These are phyloP conservation scores for Poeciliopsis gracilis DNA, from an alignment of 2,797 vertebrate species.

Conservation along the genomic window DNA sequence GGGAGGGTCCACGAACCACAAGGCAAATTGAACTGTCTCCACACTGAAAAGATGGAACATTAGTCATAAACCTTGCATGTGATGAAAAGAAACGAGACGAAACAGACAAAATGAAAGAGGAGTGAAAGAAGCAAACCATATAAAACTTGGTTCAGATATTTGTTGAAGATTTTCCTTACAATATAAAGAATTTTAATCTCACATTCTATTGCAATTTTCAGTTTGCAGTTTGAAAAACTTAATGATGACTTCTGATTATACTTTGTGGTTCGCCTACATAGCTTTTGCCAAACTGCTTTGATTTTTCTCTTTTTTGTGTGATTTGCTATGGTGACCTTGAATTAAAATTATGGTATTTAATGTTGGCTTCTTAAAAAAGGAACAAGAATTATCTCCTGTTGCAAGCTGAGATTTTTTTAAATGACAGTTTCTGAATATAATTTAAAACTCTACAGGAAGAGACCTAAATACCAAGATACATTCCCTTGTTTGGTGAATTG, in stretches of 20 bases:
- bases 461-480: neutral
- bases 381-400: too few species aligned
- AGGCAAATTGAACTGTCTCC: slow-evolving; percentile 80
- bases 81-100: slow-evolving; percentile 2
- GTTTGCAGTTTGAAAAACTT: neutral
- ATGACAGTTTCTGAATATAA: neutral
- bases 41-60: slow-evolving; percentile 32
- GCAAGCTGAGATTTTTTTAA: neutral
- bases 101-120: slow-evolving; percentile 5
- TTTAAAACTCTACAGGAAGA: neutral
- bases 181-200: neutral
- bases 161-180: neutral
- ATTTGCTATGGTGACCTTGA: neutral
- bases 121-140: neutral
- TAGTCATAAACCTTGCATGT: slow-evolving; percentile 31
- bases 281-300: neutral
- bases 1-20: slow-evolving; percentile 65
- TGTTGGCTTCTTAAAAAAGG: neutral
- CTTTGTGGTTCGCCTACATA: neutral
- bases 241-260: neutral
- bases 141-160: neutral
- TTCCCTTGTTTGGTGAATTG: neutral
- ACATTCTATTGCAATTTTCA: neutral
- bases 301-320: neutral
- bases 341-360: neutral